Evolutionary conservation across 1,140 invertebrate species (phyloP).

Genomic region (Calycopis cecrops): DNA sequence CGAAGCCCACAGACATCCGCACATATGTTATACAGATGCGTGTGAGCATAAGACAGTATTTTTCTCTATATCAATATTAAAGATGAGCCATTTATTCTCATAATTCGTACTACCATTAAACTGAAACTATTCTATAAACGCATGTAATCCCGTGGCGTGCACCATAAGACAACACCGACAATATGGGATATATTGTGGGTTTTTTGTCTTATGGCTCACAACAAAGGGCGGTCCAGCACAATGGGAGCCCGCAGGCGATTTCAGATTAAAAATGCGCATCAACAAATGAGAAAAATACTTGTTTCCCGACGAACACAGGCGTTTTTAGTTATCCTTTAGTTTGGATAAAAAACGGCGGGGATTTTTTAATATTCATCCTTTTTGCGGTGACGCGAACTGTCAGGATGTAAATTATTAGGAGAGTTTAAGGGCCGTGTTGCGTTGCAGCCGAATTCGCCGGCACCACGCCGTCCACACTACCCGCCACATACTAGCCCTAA

Average conservation of each 20-base stretch:
- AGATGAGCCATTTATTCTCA: too few relatives aligned
- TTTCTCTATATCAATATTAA: too few relatives aligned
- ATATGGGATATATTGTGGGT: constrained; percentile 11
- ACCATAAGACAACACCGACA: constrained; percentile 15
- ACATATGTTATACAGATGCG: too few relatives aligned
- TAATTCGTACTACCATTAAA: background rate
- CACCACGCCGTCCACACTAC: too few relatives aligned
- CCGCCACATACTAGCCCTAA: too few relatives aligned
- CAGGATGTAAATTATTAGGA: background rate
- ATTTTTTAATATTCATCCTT: constrained; percentile 8
- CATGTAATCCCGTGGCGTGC: constrained; percentile 4
- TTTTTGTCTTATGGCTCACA: constrained; percentile 17
- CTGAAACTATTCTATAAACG: background rate
- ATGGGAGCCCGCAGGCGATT: constrained; percentile 30
- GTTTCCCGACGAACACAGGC: background rate
- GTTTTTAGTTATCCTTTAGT: constrained; percentile 11
- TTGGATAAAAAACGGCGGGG: background rate
- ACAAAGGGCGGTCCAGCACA: constrained; percentile 29
- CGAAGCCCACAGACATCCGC: too few relatives aligned
- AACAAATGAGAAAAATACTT: constrained; percentile 12
- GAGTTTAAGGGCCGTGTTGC: too few relatives aligned
- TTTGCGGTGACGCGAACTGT: background rate
- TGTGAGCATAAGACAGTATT: too few relatives aligned
- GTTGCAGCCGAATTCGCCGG: too few relatives aligned
- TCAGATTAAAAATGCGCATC: constrained; percentile 32